phyloP scores from a whole-genome alignment of 1,140 invertebrate genomes.

The Neodiprion virginianus region DNA sequence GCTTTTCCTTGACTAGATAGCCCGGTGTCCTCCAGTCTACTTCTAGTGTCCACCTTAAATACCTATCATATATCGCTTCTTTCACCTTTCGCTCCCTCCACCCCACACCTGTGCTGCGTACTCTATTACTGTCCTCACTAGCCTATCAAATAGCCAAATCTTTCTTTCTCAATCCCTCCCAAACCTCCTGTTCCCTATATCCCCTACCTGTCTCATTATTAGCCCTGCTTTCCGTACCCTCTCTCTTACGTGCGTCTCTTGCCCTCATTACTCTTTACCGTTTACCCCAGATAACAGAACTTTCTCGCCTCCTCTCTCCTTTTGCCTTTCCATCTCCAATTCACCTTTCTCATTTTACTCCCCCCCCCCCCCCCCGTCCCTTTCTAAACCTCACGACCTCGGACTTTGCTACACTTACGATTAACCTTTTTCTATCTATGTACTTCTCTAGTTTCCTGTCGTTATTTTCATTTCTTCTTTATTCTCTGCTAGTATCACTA shows the following conservation, averaged over 20 bases:
- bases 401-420: background rate
- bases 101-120: conserved; percentile 18
- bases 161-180: too few relatives aligned
- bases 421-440: background rate
- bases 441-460: conserved; percentile 17
- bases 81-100: conserved; percentile 7
- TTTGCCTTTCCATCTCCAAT: background rate
- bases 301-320: background rate
- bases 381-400: background rate
- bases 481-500: conserved; percentile 13
- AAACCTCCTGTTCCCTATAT: too few relatives aligned
- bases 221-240: too few relatives aligned
- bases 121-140: conserved; percentile 10
- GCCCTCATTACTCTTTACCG: background rate
- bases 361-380: background rate
- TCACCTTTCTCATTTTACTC: conserved; percentile 6
- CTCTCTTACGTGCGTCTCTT: background rate
- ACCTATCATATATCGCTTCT: conserved; percentile 10
- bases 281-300: background rate
- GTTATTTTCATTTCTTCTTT: conserved; percentile 11
- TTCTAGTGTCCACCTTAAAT: conserved; percentile 17
- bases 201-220: too few relatives aligned
- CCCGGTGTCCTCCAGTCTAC: conserved; percentile 15
- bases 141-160: conserved; percentile 5
- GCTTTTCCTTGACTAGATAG: conserved; percentile 18